Percentiles rank a stretch among this genome's conserved stretches.
Evolutionary conservation across 2,797 vertebrate species (phyloP).

Genomic region (Sebastes steindachneri): DNA sequence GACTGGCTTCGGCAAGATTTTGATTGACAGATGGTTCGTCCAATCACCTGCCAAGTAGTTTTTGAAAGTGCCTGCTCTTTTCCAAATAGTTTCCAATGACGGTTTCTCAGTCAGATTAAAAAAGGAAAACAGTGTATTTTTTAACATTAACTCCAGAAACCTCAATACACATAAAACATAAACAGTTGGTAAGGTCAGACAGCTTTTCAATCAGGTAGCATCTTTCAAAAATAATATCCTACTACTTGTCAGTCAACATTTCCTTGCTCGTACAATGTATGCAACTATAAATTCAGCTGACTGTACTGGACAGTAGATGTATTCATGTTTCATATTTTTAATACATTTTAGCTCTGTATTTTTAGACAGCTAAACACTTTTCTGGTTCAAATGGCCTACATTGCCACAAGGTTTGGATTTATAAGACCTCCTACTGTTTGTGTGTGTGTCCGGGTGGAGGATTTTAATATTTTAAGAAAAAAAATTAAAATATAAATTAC

Average conservation of each 20-base stretch:
- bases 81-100: too few relatives aligned
- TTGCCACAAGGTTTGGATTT: constrained; percentile 16
- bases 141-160: too few relatives aligned
- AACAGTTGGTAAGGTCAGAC: neutral
- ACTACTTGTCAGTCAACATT: neutral
- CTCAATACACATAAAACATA: too few relatives aligned
- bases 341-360: constrained; percentile 14
- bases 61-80: too few relatives aligned
- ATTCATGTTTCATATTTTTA: constrained; percentile 23
- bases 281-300: constrained; percentile 1
- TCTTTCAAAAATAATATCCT: constrained; percentile 5
- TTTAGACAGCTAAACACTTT: constrained; percentile 6
- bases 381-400: neutral
- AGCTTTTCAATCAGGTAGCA: neutral
- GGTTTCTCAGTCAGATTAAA: fast-evolving
- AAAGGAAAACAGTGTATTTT: too few relatives aligned
- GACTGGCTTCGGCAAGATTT: too few relatives aligned
- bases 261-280: neutral
- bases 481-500: constrained; percentile 58
- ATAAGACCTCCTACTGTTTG: neutral
- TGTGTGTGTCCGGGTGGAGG: neutral
- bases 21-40: too few relatives aligned
- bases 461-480: constrained; percentile 44
- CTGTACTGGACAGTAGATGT: constrained; percentile 5
- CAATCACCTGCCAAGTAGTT: too few relatives aligned